phyloP scores from a whole-genome alignment of 2,888 invertebrate genomes.

The Polymixis lichenea region DNA sequence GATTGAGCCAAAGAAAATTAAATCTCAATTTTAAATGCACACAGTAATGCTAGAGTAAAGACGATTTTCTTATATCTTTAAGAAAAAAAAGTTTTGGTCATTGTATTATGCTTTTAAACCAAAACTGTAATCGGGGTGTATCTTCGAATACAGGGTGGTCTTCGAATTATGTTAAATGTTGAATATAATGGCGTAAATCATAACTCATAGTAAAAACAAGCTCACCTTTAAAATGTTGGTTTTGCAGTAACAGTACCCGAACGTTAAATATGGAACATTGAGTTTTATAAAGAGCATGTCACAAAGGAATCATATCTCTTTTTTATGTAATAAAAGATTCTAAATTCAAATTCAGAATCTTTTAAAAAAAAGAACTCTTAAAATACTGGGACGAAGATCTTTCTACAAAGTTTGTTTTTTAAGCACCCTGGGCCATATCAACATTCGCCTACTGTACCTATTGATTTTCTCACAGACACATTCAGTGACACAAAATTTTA shows the following conservation, averaged over 20 bases:
- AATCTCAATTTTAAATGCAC: no score
- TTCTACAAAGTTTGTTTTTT: neutral
- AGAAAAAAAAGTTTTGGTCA: no score
- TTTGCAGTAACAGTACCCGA: neutral
- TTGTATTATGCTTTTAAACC: no score
- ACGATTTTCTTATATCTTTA: no score
- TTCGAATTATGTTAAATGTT: no score
- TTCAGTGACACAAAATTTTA: slow-evolving; percentile 65
- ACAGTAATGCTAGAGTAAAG: no score
- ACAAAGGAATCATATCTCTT: neutral
- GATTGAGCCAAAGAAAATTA: no score
- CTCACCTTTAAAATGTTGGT: neutral
- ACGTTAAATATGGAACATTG: neutral
- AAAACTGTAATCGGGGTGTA: no score
- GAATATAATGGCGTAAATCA: no score
- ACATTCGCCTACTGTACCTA: neutral
- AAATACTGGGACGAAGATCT: neutral
- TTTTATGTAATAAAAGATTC: no score
- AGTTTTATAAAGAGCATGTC: neutral
- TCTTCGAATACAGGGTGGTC: no score
- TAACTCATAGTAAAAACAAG: neutral
- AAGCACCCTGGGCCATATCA: neutral
- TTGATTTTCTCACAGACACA: neutral
- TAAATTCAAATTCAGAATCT: neutral
- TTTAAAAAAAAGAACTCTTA: neutral